Percentiles rank a stretch among this genome's conserved stretches.
Evolutionary conservation across 1,140 invertebrate genomes (phyloP).

Genomic region (Octopus sinensis): DNA sequence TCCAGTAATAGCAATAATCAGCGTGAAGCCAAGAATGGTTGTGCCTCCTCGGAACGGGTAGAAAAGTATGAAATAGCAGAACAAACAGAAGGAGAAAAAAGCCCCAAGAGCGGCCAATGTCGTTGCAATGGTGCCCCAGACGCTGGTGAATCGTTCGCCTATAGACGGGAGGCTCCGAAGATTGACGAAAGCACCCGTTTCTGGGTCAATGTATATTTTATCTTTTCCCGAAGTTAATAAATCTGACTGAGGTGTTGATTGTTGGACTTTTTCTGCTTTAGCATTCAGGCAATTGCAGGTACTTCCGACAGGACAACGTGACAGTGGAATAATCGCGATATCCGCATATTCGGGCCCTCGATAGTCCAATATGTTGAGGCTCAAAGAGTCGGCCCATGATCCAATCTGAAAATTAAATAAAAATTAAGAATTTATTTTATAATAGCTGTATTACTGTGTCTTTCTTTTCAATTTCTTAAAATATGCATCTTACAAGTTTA

Average conservation of each 20-base stretch:
- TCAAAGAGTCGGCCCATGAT: constrained; percentile 28
- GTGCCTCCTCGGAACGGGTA: constrained; percentile 59
- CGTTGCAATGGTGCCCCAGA: constrained; percentile 57
- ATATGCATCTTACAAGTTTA: too few relatives aligned
- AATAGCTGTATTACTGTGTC: background rate
- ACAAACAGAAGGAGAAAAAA: constrained; percentile 53
- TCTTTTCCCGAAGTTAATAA: constrained; percentile 31
- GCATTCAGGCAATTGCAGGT: constrained; percentile 41
- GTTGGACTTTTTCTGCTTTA: constrained; percentile 12
- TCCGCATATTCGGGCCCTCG: constrained; percentile 28
- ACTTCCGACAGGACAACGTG: constrained; percentile 37
- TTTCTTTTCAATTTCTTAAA: too few relatives aligned
- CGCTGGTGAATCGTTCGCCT: constrained; percentile 49
- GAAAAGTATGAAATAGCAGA: constrained; percentile 59
- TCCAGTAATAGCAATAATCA: constrained; percentile 58
- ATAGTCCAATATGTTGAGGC: constrained; percentile 24
- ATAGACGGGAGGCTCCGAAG: constrained; percentile 40
- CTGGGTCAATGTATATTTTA: constrained; percentile 47
- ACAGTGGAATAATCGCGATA: constrained; percentile 25
- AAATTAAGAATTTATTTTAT: background rate
- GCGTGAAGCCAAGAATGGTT: constrained; percentile 59
- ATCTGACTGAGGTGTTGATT: constrained; percentile 19
- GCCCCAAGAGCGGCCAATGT: constrained; percentile 53
- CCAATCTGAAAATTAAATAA: constrained; percentile 37
- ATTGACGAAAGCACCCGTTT: constrained; percentile 37